Evolutionary conservation across 1,140 invertebrate species (phyloP).

Genomic region (Bilobella aurantiaca): DNA sequence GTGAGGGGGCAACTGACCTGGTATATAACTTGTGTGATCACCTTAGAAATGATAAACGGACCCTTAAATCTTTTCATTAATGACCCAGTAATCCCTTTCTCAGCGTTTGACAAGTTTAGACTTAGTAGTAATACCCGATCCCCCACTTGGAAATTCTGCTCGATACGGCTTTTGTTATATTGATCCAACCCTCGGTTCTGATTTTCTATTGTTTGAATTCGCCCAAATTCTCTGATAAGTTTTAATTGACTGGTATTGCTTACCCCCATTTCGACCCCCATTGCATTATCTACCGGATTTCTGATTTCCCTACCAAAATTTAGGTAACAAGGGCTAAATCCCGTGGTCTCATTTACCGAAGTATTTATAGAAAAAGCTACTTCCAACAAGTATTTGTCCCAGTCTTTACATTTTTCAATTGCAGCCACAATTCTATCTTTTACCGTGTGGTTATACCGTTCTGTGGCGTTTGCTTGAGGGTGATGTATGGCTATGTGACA

Average conservation of each 20-base stretch:
- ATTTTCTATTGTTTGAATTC: background rate
- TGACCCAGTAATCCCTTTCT: constrained; percentile 13
- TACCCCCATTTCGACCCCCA: background rate
- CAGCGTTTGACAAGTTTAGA: constrained; percentile 12
- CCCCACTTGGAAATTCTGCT: background rate
- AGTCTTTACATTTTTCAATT: constrained; percentile 23
- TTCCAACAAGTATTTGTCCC: constrained; percentile 38
- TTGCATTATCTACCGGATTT: constrained; percentile 16
- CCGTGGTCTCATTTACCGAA: constrained; percentile 37
- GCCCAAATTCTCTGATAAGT: background rate
- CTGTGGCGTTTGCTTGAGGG: constrained; percentile 40
- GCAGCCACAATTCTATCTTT: constrained; percentile 39
- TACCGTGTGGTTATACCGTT: constrained; percentile 42
- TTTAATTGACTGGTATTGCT: background rate
- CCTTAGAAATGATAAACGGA: constrained; percentile 8
- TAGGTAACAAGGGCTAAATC: constrained; percentile 38
- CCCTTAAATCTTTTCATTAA: constrained; percentile 13
- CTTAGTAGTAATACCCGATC: constrained; percentile 13
- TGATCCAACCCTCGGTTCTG: background rate
- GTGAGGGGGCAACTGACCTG: background rate
- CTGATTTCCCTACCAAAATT: constrained; percentile 40
- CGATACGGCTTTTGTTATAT: background rate
- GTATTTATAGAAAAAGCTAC: constrained; percentile 42
- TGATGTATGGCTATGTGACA: constrained; percentile 38
- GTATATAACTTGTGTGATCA: background rate